Conservation (phyloP, 2,113 vertebrate species). For the Brevimyrus niger region DNA sequence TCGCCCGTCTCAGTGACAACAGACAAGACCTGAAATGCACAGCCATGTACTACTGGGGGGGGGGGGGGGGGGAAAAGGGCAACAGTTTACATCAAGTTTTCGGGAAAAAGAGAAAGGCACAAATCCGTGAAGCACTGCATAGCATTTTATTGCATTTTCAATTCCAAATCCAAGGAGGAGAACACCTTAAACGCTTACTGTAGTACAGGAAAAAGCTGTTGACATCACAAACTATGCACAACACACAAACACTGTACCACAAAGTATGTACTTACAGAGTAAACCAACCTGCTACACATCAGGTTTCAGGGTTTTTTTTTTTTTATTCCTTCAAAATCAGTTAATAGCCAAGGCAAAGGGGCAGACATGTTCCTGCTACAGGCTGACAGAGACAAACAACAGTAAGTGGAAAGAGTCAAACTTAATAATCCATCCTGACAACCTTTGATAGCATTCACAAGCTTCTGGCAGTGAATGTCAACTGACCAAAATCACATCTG, state of each 20-base stretch:
- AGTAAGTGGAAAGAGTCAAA: constrained; percentile 47
- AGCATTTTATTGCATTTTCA: constrained; percentile 17
- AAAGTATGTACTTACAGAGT: constrained; percentile 91
- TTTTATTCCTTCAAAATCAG: constrained; percentile 84
- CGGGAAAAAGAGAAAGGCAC: constrained; percentile 9
- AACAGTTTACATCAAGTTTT: background rate
- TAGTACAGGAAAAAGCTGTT: background rate
- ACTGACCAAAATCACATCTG: background rate
- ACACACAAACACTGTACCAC: constrained; percentile 40
- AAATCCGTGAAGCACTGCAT: constrained; percentile 7
- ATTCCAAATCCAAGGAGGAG: constrained; percentile 6
- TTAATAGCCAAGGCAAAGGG: constrained; percentile 66
- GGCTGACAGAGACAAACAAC: constrained; percentile 87
- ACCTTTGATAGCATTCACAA: background rate
- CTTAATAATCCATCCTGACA: background rate
- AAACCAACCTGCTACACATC: constrained; percentile 91
- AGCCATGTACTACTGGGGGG: background rate
- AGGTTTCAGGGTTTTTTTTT: constrained; percentile 79
- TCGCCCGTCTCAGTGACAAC: background rate
- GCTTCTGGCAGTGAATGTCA: background rate
- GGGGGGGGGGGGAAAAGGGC: too few relatives aligned
- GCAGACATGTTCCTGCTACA: constrained; percentile 83
- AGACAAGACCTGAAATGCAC: background rate
- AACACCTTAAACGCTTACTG: constrained; percentile 2
- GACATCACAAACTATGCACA: constrained; percentile 17